Base-by-base conservation (phyloP, 1,140 invertebrate species). In the Notospermus geniculatus region DNA sequence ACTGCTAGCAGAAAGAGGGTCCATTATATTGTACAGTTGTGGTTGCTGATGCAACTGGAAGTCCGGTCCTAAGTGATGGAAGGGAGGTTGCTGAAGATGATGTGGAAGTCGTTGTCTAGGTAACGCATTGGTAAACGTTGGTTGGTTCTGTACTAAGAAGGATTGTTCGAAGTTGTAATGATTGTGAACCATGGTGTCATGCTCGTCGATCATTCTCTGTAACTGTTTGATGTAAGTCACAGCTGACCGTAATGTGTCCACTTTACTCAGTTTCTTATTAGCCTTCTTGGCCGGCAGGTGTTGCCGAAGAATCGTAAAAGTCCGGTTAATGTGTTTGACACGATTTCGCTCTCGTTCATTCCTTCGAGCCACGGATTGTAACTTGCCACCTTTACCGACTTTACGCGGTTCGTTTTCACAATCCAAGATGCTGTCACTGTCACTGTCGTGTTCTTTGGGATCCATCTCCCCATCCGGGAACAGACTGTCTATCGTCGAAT, bases 161-260 rank as follows among this genome's bases (percentile, higher is more conserved):
- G 19, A 5, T 50, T 50, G 46, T 23, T 50, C 25, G 5, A 27
- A 27, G n/a, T 50, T 19, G n/a, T 50, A 27, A 19, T 23, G n/a
- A 7, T 4, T 50, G 5, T 23, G 46, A 5, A n/a, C 46, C 46
- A 50, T 19, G n/a, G 19, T 19, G 25, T 50, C 46, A 27, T 50
- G 46, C n/a, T 50, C 46, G n/a, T 11, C 87, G 85, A 94, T 73
- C 4, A 93, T 76, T 69, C 85, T 85, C 72, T 93, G 89, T 39
- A 95, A 79, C 54, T 88, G 88, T 69, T 90, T 81, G 64, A 95
- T 95, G 72, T 95, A 95, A 72, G 93, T 90, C 0, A 93, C 91
- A 2, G 92, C 92, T 86, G 91, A 91, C 59, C 91, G 84, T 22
- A 95, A 76, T 0, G 92, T 95, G 77, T 95, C 92, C 7, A 95